Evolutionary conservation across 2,888 invertebrate species (phyloP), one percentile per base, ranked within the genome.

Genomic region (Nemotelus nigrinus): DNA sequence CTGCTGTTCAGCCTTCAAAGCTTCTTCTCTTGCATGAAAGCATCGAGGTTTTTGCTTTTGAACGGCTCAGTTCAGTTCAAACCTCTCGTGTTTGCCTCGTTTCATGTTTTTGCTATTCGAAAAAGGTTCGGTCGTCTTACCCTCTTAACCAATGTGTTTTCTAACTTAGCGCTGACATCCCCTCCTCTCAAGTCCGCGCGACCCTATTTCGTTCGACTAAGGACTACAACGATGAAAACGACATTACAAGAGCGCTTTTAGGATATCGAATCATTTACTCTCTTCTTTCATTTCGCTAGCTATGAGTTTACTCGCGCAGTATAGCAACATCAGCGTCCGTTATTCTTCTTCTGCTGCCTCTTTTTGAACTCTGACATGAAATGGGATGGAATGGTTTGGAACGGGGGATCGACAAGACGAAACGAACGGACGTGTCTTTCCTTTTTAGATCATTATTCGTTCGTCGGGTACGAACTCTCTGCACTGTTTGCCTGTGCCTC

Each of bases 201-300:
- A 41, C 63, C n/a, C 3, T 63, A 39, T 43, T 63, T 41, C 5
- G 63, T 25, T 63, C 43, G 7, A 53, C 63, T 43, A 41, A 63
- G 43, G 63, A 10, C 43, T 25, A 41, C 43, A 6, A 41, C 41
- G 25, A 10, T 43, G 55, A 70, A 74, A 48, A 74, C 10, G 48
- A 55, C 50, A 48, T 43, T 74, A 60, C 25, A 76, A 76, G 76
- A 76, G 76, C 25, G 44, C 76, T 76, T 76, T 63, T 76, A 76
- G 76, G 65, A 76, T 76, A 65, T 76, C 64, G 39, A 76, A 44
- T 76, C 65, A 50, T 50, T 65, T 64, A 64, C 55, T 64, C 60
- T 58, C 58, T 57, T 72, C 58, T 44, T 25, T 70, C 70, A 10
- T 70, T 43, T 55, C 55, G 43, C 55, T 55, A 53, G 53, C 41